Percentiles rank a stretch among this genome's conserved stretches.
phyloP scores from a whole-genome alignment of 2,797 vertebrate species.

The Podargus strigoides region DNA sequence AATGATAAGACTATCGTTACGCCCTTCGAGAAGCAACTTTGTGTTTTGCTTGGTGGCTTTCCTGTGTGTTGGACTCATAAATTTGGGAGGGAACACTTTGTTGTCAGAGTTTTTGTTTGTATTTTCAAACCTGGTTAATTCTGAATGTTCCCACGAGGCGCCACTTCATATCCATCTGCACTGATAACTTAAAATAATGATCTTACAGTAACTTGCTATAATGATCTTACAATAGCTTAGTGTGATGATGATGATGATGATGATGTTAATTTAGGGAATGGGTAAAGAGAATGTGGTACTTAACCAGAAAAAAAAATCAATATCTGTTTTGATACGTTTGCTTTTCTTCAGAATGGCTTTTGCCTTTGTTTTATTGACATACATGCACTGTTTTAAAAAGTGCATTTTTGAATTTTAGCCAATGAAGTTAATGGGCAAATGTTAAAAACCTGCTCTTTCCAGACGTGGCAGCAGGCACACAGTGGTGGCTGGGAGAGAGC shows the following conservation, averaged over 20 bases:
- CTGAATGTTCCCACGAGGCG: background rate
- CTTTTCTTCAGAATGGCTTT: background rate
- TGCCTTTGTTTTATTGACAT: accelerated
- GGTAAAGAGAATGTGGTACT: background rate
- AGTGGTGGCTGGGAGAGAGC: no score
- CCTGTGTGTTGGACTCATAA: background rate
- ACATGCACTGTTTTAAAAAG: background rate
- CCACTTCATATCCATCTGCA: no score
- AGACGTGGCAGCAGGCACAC: constrained; percentile 98
- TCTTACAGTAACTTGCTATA: no score
- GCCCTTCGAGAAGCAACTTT: background rate
- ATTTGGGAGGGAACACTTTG: background rate
- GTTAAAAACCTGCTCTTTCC: background rate
- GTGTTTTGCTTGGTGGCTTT: background rate
- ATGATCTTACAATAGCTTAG: no score
- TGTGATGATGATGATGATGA: no score
- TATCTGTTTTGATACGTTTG: background rate
- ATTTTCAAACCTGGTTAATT: background rate
- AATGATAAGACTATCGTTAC: background rate
- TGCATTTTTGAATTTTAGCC: background rate
- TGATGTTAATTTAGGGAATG: background rate
- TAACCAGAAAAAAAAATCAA: background rate
- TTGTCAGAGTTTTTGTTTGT: background rate
- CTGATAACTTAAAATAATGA: background rate
- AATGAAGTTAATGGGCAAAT: background rate